These are phyloP conservation scores for Caenorhabditis doughertyi DNA, from an alignment of 2,888 invertebrate species.

Conservation along the genomic window DNA sequence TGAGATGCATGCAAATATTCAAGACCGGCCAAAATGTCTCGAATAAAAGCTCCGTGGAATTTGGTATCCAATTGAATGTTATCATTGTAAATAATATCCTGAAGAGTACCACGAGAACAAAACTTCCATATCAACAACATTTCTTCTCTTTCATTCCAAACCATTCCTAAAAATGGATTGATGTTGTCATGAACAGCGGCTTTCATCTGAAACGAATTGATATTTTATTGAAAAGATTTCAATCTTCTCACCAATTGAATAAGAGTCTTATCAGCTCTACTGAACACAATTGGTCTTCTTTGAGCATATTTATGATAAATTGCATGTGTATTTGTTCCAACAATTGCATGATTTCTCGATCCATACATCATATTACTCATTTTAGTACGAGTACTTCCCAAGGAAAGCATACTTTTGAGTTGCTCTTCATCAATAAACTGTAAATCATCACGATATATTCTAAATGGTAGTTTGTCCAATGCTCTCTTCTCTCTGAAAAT, in stretches of 20 bases:
- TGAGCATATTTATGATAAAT: conserved; percentile 73
- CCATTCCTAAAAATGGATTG: conserved; percentile 94
- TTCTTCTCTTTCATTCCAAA: conserved; percentile 81
- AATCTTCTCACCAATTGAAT: conserved; percentile 59
- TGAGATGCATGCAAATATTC: conserved; percentile 75
- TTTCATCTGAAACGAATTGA: conserved; percentile 86
- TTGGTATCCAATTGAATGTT: conserved; percentile 69
- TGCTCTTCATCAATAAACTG: conserved; percentile 75
- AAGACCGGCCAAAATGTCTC: conserved; percentile 74
- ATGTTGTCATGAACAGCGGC: conserved; percentile 96
- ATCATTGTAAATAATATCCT: conserved; percentile 76
- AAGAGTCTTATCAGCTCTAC: conserved; percentile 68
- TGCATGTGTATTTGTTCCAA: conserved; percentile 78
- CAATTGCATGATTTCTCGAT: conserved; percentile 78
- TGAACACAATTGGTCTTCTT: conserved; percentile 73
- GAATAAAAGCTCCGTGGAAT: conserved; percentile 75
- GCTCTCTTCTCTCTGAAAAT: conserved; percentile 70
- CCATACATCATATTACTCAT: conserved; percentile 74
- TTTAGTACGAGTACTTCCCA: conserved; percentile 75
- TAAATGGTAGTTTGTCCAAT: conserved; percentile 72
- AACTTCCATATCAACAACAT: conserved; percentile 81
- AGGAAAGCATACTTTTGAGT: conserved; percentile 73
- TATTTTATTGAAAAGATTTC: neutral
- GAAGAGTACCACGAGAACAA: conserved; percentile 75
- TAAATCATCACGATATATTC: conserved; percentile 73